These are phyloP conservation scores for Sitobion miscanthi DNA, from an alignment of 1,140 invertebrate species.

Conservation along the genomic window DNA sequence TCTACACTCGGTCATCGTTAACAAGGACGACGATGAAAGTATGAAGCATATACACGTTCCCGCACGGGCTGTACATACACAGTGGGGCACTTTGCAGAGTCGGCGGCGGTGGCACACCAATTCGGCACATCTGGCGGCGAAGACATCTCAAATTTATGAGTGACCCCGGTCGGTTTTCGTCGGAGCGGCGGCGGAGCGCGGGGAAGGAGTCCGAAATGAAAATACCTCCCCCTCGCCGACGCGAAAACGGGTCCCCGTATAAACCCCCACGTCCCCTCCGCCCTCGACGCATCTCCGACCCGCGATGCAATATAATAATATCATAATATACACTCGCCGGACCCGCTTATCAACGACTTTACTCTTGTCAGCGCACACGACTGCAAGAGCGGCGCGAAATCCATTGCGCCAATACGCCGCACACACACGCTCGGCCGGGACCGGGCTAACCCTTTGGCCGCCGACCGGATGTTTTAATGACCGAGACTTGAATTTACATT, in stretches of 20 bases:
- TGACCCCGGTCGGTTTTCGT: conserved; percentile 52
- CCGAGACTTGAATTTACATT: conserved; percentile 54
- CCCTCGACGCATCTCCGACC: background rate
- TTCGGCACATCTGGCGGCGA: conserved; percentile 56
- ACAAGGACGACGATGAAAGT: conserved; percentile 27
- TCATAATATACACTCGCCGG: background rate
- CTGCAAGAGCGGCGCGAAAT: conserved; percentile 7
- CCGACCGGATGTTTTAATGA: conserved; percentile 53
- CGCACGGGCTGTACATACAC: background rate
- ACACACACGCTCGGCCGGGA: background rate
- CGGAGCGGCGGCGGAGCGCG: background rate
- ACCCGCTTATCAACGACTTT: conserved; percentile 53
- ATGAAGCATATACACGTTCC: background rate
- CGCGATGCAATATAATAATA: background rate
- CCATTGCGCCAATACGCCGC: conserved; percentile 32
- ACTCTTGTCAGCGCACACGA: conserved; percentile 35
- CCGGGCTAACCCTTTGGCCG: conserved; percentile 13
- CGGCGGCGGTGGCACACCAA: conserved; percentile 33
- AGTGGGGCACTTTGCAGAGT: background rate
- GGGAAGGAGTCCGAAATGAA: conserved; percentile 47
- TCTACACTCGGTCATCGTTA: conserved; percentile 22
- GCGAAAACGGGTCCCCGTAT: too few species aligned
- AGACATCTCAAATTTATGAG: conserved; percentile 56
- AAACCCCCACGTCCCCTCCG: too few species aligned
- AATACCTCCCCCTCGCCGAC: background rate